These are phyloP conservation scores for Pediacus dermestoides DNA, from an alignment of 2,888 invertebrate species.

Conservation along the genomic window DNA sequence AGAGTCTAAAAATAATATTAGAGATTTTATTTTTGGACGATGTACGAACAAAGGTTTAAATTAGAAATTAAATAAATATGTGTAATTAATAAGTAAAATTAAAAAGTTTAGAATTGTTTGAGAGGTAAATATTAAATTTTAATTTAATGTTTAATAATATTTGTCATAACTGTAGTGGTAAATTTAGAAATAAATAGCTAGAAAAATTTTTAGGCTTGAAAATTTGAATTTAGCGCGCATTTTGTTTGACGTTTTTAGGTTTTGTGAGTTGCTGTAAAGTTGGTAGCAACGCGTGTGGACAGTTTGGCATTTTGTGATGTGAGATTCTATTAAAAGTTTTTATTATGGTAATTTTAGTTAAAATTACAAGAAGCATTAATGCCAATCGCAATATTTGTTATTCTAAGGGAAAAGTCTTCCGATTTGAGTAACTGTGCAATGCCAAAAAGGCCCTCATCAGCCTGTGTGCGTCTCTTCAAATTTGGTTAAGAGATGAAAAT, in stretches of 20 bases:
- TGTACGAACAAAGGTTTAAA: too few relatives aligned
- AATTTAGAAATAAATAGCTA: too few relatives aligned
- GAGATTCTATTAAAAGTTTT: conserved; percentile 50
- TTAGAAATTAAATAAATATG: too few relatives aligned
- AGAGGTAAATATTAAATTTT: too few relatives aligned
- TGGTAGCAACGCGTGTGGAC: conserved; percentile 52
- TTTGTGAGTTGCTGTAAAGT: conserved; percentile 33
- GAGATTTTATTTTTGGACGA: too few relatives aligned
- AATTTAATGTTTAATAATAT: too few relatives aligned
- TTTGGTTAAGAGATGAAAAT: conserved; percentile 52
- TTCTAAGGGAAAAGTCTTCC: conserved; percentile 37
- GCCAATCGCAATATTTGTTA: conserved; percentile 38
- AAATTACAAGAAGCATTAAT: conserved; percentile 42
- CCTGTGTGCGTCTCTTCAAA: conserved; percentile 46
- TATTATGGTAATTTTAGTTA: conserved; percentile 46
- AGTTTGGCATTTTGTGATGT: conserved; percentile 53
- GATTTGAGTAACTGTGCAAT: conserved; percentile 40
- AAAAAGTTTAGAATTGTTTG: too few relatives aligned
- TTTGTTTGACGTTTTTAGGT: conserved; percentile 26
- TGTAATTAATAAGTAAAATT: too few relatives aligned
- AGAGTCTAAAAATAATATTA: too few relatives aligned
- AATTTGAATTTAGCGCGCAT: not conserved
- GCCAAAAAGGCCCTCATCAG: conserved; percentile 38
- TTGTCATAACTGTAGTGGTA: too few relatives aligned
- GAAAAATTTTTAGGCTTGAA: too few relatives aligned